Evolutionary conservation across 2,888 invertebrate genomes (phyloP), one percentile per base, ranked within the genome.

Genomic region (Campopleginae sp.): DNA sequence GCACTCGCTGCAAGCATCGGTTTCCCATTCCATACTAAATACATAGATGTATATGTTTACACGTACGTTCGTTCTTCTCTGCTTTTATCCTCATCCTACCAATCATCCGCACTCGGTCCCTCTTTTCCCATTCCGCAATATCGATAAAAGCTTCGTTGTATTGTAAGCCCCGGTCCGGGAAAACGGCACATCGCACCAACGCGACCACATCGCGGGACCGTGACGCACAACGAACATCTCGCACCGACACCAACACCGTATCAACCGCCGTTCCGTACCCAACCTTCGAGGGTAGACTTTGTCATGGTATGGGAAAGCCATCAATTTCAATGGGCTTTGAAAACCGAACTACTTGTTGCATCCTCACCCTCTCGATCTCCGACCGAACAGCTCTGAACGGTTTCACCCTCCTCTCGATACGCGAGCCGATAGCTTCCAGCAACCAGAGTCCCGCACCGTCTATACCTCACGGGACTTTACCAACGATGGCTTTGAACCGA

Each of bases 301-400:
- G 89, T 89, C 90, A 91, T 91, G 93, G 94, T 93, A 94, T 93
- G 93, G 94, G 93, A 94, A 93, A 93, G 93, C 93, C 93, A 93
- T 94, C 93, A 94, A 94, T 94, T 94, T 94, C 93, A 94, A 94
- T 94, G 93, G 93, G 93, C 94, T 94, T 94, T 93, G 93, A 94
- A 94, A 93, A 93, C 94, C 94, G 92, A 93, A 94, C 94, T 91
- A 93, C 94, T 93, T 94, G 94, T 94, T 94, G 94, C 93, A 92
- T 92, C 90, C 89, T 86, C 86, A 86, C 89, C 88, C 88, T 76
- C 88, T 86, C 89, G 85, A 85, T 88, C 86, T 88, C 82, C 86
- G 86, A 85, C 87, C 88, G 86, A 86, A 83, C 90, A 88, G 83
- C 88, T 88, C 85, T 86, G 92, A 92, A 93, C 92, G 91, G 91